These are phyloP conservation scores for Danaus chrysippus DNA, from an alignment of 2,888 invertebrate genomes.

Conservation along the genomic window DNA sequence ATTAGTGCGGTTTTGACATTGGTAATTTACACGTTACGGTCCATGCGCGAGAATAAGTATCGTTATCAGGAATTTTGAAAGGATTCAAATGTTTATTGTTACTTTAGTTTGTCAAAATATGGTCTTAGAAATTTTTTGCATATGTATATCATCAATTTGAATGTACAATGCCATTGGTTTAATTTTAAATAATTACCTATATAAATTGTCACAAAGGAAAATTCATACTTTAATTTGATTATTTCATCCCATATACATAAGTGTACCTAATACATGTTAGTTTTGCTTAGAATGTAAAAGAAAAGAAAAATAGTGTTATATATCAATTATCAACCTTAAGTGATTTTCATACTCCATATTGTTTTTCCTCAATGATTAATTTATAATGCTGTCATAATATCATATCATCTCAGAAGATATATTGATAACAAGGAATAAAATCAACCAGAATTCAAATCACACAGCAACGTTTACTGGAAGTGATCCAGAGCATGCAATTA, in stretches of 20 bases:
- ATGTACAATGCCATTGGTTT: too few species aligned
- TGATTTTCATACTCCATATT: too few species aligned
- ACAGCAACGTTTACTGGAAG: slow-evolving; percentile 12
- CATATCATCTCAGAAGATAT: neutral
- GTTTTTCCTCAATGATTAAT: neutral
- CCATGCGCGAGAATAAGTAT: slow-evolving; percentile 49
- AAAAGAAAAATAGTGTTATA: too few species aligned
- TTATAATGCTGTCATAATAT: neutral
- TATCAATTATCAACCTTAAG: too few species aligned
- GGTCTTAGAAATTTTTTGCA: neutral
- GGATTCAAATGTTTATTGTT: slow-evolving; percentile 61
- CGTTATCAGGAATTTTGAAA: slow-evolving; percentile 54
- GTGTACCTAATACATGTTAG: too few species aligned
- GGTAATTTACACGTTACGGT: slow-evolving; percentile 55
- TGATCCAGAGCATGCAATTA: slow-evolving; percentile 11
- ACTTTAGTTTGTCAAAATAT: slow-evolving; percentile 28
- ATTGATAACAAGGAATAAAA: slow-evolving; percentile 10
- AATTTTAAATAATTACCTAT: too few species aligned
- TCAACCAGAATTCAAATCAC: slow-evolving; percentile 10
- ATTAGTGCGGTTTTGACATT: slow-evolving; percentile 60
- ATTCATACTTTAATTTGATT: too few species aligned
- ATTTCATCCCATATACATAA: too few species aligned
- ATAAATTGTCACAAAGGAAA: too few species aligned
- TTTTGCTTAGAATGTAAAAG: too few species aligned
- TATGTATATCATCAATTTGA: too few species aligned